Evolutionary conservation across 2,888 invertebrate species (phyloP), one percentile per base, ranked within the genome.

Genomic region (Xylophagus ater): DNA sequence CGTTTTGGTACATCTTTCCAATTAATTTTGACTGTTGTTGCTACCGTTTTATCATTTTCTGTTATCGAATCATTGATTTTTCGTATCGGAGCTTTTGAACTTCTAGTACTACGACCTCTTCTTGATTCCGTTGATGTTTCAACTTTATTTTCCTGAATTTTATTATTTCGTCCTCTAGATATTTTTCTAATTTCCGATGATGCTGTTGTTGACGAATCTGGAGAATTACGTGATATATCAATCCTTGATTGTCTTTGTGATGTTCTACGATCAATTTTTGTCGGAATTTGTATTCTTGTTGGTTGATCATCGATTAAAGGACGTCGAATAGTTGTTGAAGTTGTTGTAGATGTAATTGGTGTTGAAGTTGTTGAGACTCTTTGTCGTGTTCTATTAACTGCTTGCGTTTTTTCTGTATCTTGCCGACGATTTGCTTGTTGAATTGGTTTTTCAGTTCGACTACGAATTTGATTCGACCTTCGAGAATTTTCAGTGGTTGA

Each of bases 201-300:
- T 9, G 13, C 19, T 18, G 33, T 26, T 25, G 25, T 10, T 28
- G 18, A 8, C 9, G 28, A 7, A 25, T 30, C 8, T 4, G 17
- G 18, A 15, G 24, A 8, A 18, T 19, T 35, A 3, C 19, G 7
- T n/a, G 17, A 2, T 20, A 23, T n/a, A n/a, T n/a, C 14, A n/a
- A 15, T n/a, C 12, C 13, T 9, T 12, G 26, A 12, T 5, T 37
- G 35, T n/a, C 43, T 34, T 9, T 36, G 40, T 7, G 39, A 23
- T 18, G 34, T 41, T 12, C 35, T 41, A 19, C 47, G 39, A 14
- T 50, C 50, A 4, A 43, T 25, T 31, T 14, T 43, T 2, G 47
- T 45, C 5, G 49, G 44, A 2, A 47, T 30, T 41, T 48, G 46
- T 30, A 49, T 41, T 43, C 43, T 46, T 10, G 43, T 48, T 13